Evolutionary conservation across 2,797 vertebrate species (phyloP), one percentile per base, ranked within the genome.

Genomic region (Chrysocyon brachyurus): DNA sequence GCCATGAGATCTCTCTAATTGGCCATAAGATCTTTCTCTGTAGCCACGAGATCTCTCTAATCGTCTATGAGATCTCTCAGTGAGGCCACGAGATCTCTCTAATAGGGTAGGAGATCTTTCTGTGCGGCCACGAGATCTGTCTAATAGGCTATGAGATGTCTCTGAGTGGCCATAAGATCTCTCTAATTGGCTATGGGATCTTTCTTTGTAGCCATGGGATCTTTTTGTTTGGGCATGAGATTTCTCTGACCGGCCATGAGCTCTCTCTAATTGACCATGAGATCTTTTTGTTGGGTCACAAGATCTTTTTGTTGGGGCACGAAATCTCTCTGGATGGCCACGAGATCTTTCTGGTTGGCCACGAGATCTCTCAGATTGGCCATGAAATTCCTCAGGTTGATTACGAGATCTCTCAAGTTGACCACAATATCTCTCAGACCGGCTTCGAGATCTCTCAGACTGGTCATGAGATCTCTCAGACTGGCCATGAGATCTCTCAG

Each of bases 51-150:
- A 82, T 63, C n/a, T 84, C 36, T 22, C 12, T 46, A 64, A 61
- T 0, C 19, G 24, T 10, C 14, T 2, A 90, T 1, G 4, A 56
- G n/a, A 22, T 49, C 73, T 87, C 24, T 77, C 2, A 5, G 8
- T 15, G 3, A 6, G 52, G 22, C 36, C 26, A 81, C 0, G 10
- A 78, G 12, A 56, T 70, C 46, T 72, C 22, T 28, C n/a, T 1
- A 4, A 46, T 1, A 14, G 31, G 0, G 1, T 14, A 3, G 0
- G 6, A n/a, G 64, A 66, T 1, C 64, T 66, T 16, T n/a, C 15
- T 2, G 64, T 8, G 15, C 17, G 16, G 64, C 7, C 31, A 33
- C 0, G 6, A n/a, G 31, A 66, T 8, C 64, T 66, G 26, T 66
- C 31, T 0, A 31, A 66, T 2, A 16, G 64, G 15, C 6, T 31